Percentiles rank a stretch among this genome's conserved stretches.
These are phyloP conservation scores for Acipenser ruthenus DNA, from an alignment of 2,797 vertebrate species.

Conservation along the genomic window DNA sequence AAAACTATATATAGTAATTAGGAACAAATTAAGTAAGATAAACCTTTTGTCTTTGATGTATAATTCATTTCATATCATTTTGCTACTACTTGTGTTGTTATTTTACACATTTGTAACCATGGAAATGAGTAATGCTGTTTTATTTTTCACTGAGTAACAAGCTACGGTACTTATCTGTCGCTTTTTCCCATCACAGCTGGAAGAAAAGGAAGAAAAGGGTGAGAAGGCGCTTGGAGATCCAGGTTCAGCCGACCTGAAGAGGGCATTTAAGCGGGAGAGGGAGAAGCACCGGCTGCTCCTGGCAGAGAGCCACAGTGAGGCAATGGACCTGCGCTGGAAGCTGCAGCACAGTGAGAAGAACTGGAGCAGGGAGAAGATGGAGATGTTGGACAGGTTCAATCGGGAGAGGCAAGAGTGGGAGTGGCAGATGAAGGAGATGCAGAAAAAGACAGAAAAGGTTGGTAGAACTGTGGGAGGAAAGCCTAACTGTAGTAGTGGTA, in stretches of 20 bases:
- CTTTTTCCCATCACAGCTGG: slow-evolving; percentile 42
- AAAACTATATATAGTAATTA: too few relatives aligned
- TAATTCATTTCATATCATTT: too few relatives aligned
- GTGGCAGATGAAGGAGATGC: slow-evolving; percentile 70
- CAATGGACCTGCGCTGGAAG: slow-evolving; percentile 87
- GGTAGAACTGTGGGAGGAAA: too few relatives aligned
- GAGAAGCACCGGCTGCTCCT: slow-evolving; percentile 80
- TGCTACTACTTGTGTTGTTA: too few relatives aligned
- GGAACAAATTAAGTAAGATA: too few relatives aligned
- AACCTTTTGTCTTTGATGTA: too few relatives aligned
- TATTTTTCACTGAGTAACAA: too few relatives aligned
- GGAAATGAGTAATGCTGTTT: too few relatives aligned
- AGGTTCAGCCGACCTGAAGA: slow-evolving; percentile 44
- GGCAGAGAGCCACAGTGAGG: slow-evolving; percentile 75
- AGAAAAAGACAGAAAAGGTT: slow-evolving; percentile 75
- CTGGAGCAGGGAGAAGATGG: slow-evolving; percentile 77
- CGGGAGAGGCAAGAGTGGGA: slow-evolving; percentile 80
- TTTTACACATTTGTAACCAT: too few relatives aligned
- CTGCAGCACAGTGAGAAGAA: slow-evolving; percentile 82
- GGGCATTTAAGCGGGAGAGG: slow-evolving; percentile 58
- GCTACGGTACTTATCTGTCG: too few relatives aligned
- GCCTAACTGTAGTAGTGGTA: too few relatives aligned
- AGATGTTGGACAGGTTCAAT: slow-evolving; percentile 76
- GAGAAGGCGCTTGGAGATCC: slow-evolving; percentile 28
- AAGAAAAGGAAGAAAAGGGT: slow-evolving; percentile 46